These are phyloP conservation scores for Pseudocheirus occidentalis DNA, from an alignment of 2,797 vertebrate species.

Conservation along the genomic window DNA sequence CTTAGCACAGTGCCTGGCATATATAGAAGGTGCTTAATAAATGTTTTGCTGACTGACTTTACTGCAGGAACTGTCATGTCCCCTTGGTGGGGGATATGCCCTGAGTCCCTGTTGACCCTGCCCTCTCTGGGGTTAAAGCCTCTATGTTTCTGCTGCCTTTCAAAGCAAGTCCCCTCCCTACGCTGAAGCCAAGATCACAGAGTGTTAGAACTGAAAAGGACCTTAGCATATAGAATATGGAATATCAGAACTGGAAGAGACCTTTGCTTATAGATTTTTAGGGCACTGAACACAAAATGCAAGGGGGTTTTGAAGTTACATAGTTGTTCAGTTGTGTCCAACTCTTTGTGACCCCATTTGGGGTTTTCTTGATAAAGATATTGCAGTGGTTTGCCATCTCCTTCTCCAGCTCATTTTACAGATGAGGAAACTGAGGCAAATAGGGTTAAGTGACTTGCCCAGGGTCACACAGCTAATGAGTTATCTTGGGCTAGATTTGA, in stretches of 20 bases:
- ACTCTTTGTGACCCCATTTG: neutral
- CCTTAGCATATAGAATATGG: neutral
- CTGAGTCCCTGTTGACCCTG: conserved; percentile 11
- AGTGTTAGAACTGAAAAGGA: neutral
- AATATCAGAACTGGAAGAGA: neutral
- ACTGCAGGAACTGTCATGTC: no score
- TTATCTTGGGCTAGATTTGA: no score
- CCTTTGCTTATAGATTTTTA: neutral
- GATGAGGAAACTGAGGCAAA: neutral
- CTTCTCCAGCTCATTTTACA: neutral
- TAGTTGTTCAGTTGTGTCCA: neutral
- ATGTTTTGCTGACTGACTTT: neutral
- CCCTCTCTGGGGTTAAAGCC: conserved; percentile 33
- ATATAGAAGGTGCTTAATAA: conserved; percentile 47
- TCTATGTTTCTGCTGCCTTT: conserved; percentile 55
- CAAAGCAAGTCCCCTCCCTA: conserved; percentile 13
- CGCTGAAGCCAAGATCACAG: no score
- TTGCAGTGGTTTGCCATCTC: neutral
- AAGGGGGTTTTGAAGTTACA: neutral
- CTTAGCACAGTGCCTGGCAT: conserved; percentile 6
- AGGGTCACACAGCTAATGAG: neutral
- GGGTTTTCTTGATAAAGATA: neutral
- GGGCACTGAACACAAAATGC: neutral
- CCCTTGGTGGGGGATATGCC: neutral
- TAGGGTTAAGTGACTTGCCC: neutral